phyloP scores from a whole-genome alignment of 2,888 invertebrate genomes.

The Fragum fragum region DNA sequence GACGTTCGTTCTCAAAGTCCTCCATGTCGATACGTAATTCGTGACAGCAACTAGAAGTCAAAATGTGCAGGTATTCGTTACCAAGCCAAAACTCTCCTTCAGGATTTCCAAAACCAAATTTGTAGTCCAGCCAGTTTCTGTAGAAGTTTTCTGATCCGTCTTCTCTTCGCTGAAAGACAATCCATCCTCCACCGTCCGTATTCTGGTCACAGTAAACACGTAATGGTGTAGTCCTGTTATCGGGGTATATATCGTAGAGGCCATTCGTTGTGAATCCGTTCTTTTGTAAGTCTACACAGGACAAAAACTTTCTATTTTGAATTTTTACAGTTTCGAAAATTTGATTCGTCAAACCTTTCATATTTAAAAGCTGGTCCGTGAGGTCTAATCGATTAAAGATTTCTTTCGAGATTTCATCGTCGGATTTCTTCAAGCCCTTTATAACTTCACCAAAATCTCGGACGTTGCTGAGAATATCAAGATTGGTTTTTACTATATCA shows the following conservation, averaged over 20 bases:
- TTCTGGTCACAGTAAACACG: constrained; percentile 47
- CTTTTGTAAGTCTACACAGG: not conserved
- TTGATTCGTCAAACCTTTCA: not conserved
- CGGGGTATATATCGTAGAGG: constrained; percentile 37
- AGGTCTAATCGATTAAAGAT: not conserved
- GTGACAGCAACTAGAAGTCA: constrained; percentile 55
- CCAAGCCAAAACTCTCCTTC: constrained; percentile 58
- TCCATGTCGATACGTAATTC: constrained; percentile 62
- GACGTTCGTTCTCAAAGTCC: constrained; percentile 21
- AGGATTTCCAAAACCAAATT: constrained; percentile 50
- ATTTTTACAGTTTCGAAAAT: not conserved
- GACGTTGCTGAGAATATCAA: not conserved
- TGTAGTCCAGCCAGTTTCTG: constrained; percentile 47
- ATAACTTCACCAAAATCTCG: not conserved
- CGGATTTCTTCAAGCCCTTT: not conserved
- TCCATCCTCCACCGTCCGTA: constrained; percentile 67
- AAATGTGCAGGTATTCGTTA: constrained; percentile 57
- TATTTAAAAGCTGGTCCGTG: not conserved
- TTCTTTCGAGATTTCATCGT: not conserved
- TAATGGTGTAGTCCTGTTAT: constrained; percentile 34
- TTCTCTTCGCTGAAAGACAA: constrained; percentile 55
- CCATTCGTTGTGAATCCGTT: constrained; percentile 17
- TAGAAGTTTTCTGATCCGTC: constrained; percentile 51
- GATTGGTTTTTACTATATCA: not conserved
- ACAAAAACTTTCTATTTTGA: not conserved